phyloP scores from a whole-genome alignment of 2,113 vertebrate genomes.

The Chroicocephalus ridibundus region DNA sequence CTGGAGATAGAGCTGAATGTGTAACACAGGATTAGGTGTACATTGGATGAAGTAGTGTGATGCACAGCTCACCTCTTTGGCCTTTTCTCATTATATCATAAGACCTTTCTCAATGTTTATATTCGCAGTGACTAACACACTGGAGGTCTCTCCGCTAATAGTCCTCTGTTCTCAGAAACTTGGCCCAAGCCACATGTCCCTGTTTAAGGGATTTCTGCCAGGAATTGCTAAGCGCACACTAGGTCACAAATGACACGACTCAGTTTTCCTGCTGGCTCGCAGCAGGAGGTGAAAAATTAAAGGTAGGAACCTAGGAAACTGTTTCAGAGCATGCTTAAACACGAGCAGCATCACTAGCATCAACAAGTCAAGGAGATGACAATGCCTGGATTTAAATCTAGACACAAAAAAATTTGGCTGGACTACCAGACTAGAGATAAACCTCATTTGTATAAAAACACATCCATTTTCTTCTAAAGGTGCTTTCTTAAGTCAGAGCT shows the following conservation, averaged over 20 bases:
- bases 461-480: not conserved
- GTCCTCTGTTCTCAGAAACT: not conserved
- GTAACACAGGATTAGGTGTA: slow-evolving; percentile 48
- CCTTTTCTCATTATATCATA: slow-evolving; percentile 5
- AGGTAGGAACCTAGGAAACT: not conserved
- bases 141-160: not conserved
- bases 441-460: not conserved
- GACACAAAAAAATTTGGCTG: not conserved
- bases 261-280: not conserved
- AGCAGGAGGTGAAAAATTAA: not conserved
- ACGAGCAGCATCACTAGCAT: not conserved
- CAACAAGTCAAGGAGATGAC: not conserved
- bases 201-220: not conserved
- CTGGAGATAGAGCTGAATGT: slow-evolving; percentile 4
- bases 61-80: not conserved
- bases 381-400: not conserved
- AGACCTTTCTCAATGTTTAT: not conserved
- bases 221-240: not conserved
- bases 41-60: not conserved
- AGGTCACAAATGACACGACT: not conserved
- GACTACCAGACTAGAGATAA: not conserved
- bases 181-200: not conserved
- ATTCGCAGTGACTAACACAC: not conserved
- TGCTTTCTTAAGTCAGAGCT: not conserved
- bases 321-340: not conserved